A percentile compares a stretch with the other conserved stretches of the same genome.
Conservation (phyloP, 1,140 invertebrate genomes). For the Lethrus apterus region DNA sequence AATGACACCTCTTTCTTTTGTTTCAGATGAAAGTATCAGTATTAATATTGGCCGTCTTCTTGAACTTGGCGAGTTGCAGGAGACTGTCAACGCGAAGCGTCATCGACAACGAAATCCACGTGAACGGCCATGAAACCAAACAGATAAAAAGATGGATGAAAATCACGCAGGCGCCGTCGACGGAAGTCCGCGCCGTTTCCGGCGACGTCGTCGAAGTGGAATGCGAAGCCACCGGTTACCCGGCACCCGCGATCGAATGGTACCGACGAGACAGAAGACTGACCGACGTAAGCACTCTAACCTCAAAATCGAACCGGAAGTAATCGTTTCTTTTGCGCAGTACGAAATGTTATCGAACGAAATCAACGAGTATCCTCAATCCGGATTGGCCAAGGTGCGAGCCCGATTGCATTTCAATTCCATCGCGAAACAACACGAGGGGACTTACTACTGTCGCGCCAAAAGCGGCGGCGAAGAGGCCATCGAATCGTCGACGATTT, state of each 20-base stretch:
- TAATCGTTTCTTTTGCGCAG: slow-evolving; percentile 20
- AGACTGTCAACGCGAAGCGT: slow-evolving; percentile 6
- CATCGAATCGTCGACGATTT: slow-evolving; percentile 46
- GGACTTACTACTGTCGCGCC: slow-evolving; percentile 65
- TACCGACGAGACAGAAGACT: slow-evolving; percentile 52
- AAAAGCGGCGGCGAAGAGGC: slow-evolving; percentile 51
- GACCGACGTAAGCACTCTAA: slow-evolving; percentile 46
- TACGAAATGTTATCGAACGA: slow-evolving; percentile 44
- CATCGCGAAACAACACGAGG: slow-evolving; percentile 49
- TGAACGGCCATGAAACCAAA: not conserved
- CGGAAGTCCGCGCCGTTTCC: slow-evolving; percentile 37
- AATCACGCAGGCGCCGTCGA: slow-evolving; percentile 43
- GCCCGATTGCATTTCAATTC: slow-evolving; percentile 61
- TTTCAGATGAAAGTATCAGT: slow-evolving; percentile 17
- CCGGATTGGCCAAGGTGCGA: slow-evolving; percentile 51
- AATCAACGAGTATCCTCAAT: slow-evolving; percentile 43
- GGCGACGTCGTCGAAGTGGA: slow-evolving; percentile 52
- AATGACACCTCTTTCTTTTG: not conserved
- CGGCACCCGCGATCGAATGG: slow-evolving; percentile 63
- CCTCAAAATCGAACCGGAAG: not conserved
- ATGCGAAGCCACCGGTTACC: slow-evolving; percentile 56
- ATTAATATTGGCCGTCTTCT: slow-evolving; percentile 13
- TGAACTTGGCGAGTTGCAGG: not conserved
- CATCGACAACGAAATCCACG: slow-evolving; percentile 13
- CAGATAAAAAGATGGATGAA: slow-evolving; percentile 41